Evolutionary conservation across 1,140 invertebrate genomes (phyloP), one percentile per base, ranked within the genome.

Genomic region (Drosophila eugracilis): DNA sequence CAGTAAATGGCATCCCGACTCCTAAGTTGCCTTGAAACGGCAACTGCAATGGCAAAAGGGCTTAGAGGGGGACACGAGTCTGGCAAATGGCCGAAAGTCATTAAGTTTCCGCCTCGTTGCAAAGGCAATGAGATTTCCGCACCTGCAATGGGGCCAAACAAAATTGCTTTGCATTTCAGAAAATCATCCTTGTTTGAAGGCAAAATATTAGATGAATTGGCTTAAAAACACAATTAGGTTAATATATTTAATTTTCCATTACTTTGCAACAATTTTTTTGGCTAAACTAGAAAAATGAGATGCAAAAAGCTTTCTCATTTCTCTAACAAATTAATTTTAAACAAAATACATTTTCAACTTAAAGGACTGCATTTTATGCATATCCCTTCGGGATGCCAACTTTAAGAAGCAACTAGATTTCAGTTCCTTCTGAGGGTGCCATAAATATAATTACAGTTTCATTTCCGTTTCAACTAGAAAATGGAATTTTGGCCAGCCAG

Each of bases 31-130:
- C 37, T 26, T 22, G n/a, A 24, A n/a, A 30, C 53, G 75, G 70
- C 65, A 75, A 19, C 37, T 41, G 62, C 54, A 42, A 41, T 5
- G 45, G 47, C 24, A 14, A 28, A 17, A 30, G 24, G 7, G 6
- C 19, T 26, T 22, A 36, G 48, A 57, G 54, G 26, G 58, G 59
- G 79, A 52, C 73, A 57, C 66, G 42, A 65, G 66, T 76, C 69
- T 66, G 76, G 80, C 76, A 86, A 85, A 76, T 84, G 84, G 80
- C 80, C 75, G 78, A 84, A 84, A 84, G 80, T 84, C 80, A 84
- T 84, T 84, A 79, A 76, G 80, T 65, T 85, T 63, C 60, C 60
- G 80, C 80, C 71, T 67, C 52, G 42, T 17, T 84, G 80, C 59
- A 72, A 59, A 30, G 55, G 65, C 65, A 79, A 63, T 66, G 47